phyloP scores from a whole-genome alignment of 2,888 invertebrate genomes.

The Eupithecia vulgata region DNA sequence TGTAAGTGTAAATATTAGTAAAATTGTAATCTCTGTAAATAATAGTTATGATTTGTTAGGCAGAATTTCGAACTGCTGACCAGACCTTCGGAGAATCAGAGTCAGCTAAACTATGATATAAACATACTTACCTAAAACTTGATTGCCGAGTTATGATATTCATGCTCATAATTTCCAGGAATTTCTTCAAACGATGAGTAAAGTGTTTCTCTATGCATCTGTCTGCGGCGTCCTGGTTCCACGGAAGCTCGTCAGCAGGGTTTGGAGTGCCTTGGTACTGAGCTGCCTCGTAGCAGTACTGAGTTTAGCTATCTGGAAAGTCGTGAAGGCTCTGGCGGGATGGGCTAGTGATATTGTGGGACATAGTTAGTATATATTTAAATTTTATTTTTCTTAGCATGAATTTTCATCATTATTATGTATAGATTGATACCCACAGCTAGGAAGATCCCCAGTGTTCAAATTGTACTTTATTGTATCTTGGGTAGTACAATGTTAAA shows the following conservation, averaged over 20 bases:
- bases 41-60: no score
- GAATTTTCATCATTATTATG: neutral
- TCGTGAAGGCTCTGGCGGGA: slow-evolving; percentile 62
- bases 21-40: no score
- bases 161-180: slow-evolving; percentile 46
- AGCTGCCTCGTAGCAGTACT: slow-evolving; percentile 52
- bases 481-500: no score
- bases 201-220: slow-evolving; percentile 54
- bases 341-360: slow-evolving; percentile 58
- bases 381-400: neutral
- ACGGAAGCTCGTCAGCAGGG: slow-evolving; percentile 47
- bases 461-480: no score
- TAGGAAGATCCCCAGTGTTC: neutral
- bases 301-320: slow-evolving; percentile 59
- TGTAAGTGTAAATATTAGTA: no score
- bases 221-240: slow-evolving; percentile 60
- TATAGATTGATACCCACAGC: neutral
- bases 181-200: slow-evolving; percentile 56
- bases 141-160: neutral
- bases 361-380: slow-evolving; percentile 54
- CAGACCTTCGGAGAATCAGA: no score
- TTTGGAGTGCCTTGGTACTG: slow-evolving; percentile 55
- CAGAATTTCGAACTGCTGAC: no score
- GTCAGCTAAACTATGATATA: neutral
- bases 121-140: neutral